Percentiles rank a stretch among this genome's conserved stretches.
Evolutionary conservation across 2,113 vertebrate genomes (phyloP).

Genomic region (Osmerus mordax): DNA sequence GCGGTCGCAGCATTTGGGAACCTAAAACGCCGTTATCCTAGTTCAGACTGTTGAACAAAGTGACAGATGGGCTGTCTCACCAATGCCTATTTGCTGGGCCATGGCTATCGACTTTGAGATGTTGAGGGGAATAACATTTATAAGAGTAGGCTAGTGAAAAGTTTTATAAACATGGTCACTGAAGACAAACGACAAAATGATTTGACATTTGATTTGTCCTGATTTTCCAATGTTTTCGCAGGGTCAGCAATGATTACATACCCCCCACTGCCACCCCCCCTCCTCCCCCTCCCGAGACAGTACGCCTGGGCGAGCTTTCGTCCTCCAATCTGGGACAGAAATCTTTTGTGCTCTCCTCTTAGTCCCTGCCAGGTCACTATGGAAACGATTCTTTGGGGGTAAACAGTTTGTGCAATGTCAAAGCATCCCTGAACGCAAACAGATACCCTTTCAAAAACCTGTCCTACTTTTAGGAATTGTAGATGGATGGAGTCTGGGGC

Average conservation of each 20-base stretch:
- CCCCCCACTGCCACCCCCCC: no score
- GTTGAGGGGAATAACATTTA: no score
- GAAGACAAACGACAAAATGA: not conserved
- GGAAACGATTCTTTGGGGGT: constrained; percentile 37
- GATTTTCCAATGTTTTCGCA: no score
- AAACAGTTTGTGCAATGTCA: not conserved
- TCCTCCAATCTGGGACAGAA: constrained; percentile 53
- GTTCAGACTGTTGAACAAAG: no score
- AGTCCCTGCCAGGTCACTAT: constrained; percentile 33
- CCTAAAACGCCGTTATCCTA: no score
- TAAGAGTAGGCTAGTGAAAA: not conserved
- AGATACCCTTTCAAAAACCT: not conserved
- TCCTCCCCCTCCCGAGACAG: not conserved
- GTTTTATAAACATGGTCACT: not conserved
- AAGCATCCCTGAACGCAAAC: not conserved
- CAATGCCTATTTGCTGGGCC: no score
- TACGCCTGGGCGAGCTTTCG: constrained; percentile 21
- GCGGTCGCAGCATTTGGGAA: no score
- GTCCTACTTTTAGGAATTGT: constrained; percentile 6
- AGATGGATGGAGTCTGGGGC: not conserved
- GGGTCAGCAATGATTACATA: no score
- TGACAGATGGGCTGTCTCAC: no score
- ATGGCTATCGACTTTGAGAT: no score
- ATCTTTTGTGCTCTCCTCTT: constrained; percentile 45
- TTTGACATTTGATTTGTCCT: no score